Evolutionary conservation across 2,888 invertebrate species (phyloP).

Genomic region (Brachyptera risi): DNA sequence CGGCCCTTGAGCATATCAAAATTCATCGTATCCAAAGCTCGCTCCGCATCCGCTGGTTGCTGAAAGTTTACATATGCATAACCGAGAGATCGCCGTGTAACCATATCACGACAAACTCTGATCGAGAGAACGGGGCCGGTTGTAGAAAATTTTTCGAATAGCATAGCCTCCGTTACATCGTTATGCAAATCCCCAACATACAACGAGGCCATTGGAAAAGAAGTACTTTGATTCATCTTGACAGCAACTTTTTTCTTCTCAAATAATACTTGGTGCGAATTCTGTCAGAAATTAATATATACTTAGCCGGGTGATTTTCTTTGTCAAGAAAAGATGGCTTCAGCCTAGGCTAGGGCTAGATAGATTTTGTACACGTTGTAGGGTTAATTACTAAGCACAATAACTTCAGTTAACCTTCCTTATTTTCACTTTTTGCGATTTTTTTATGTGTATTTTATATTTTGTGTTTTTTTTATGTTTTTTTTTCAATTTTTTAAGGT

Average conservation of each 20-base stretch:
- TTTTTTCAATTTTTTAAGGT: conserved; percentile 13
- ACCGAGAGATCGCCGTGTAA: conserved; percentile 94
- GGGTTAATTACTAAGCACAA: neutral
- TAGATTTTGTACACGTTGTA: neutral
- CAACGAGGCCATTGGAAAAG: conserved; percentile 92
- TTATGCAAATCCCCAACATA: conserved; percentile 98
- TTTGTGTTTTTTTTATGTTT: conserved; percentile 13
- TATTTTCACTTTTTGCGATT: conserved; percentile 18
- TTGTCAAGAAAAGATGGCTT: conserved; percentile 4
- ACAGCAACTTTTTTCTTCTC: neutral
- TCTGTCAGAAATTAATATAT: conserved; percentile 1
- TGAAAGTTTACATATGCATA: conserved; percentile 99
- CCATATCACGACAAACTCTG: conserved; percentile 97
- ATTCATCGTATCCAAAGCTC: conserved; percentile 99
- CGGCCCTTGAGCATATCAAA: conserved; percentile 96
- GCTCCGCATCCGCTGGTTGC: conserved; percentile 98
- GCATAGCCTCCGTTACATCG: conserved; percentile 97
- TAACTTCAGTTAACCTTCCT: conserved; percentile 8
- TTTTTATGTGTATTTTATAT: conserved; percentile 9
- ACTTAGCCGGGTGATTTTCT: neutral
- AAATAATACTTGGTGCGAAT: conserved; percentile 1
- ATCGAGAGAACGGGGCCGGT: conserved; percentile 98
- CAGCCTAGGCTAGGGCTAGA: neutral
- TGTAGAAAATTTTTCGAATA: conserved; percentile 98
- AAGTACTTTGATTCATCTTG: conserved; percentile 43